Conservation (phyloP, 2,797 vertebrate species). For the Enteromius mattozi region DNA sequence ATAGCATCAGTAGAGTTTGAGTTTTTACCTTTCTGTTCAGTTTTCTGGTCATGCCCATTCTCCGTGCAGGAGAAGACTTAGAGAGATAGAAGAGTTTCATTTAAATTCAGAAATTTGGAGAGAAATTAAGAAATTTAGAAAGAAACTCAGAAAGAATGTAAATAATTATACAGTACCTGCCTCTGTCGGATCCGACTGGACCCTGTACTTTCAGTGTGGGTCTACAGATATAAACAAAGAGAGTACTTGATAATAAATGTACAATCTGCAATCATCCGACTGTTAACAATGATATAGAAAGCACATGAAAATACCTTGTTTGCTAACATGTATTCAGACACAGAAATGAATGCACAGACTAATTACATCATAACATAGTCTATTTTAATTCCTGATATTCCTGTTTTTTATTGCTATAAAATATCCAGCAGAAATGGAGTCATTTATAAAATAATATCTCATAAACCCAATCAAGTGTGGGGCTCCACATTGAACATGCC, state of each 20-base stretch:
- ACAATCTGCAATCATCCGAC: not conserved
- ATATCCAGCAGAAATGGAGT: not conserved
- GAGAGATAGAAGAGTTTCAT: not conserved
- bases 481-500: constrained; percentile 41
- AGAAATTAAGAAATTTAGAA: not conserved
- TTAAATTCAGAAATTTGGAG: constrained; percentile 17
- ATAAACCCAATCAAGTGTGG: constrained; percentile 7
- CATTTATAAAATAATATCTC: not conserved
- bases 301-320: not conserved
- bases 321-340: not conserved
- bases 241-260: not conserved
- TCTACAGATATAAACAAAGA: constrained; percentile 57
- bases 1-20: not conserved
- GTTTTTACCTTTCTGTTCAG: constrained; percentile 67
- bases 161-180: constrained; percentile 68
- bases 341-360: not conserved
- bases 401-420: not conserved
- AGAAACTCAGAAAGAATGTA: constrained; percentile 1
- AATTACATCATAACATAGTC: not conserved
- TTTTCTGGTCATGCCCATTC: constrained; percentile 76
- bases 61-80: constrained; percentile 74
- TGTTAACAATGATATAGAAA: not conserved
- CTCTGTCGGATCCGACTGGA: constrained; percentile 50
- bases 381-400: not conserved
- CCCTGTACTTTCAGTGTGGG: constrained; percentile 39